These are phyloP conservation scores for Camarhynchus parvulus DNA, from an alignment of 2,113 vertebrate genomes.

Conservation along the genomic window DNA sequence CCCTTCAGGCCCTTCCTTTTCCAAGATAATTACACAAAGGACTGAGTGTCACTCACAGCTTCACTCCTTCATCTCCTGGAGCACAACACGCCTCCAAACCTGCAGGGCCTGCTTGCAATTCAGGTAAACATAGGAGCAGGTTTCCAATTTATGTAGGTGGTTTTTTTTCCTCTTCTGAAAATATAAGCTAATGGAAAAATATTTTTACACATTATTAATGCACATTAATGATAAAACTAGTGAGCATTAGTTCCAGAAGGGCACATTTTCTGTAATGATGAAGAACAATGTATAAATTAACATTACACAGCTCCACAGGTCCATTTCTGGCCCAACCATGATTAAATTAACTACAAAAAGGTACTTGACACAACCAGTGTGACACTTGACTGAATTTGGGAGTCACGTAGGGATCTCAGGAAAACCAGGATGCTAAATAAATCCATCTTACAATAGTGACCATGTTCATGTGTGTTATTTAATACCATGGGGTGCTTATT, in stretches of 20 bases:
- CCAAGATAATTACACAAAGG: neutral
- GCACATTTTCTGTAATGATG: conserved; percentile 5
- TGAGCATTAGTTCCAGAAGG: conserved; percentile 8
- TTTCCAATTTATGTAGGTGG: neutral
- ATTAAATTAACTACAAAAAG: conserved; percentile 45
- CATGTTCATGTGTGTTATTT: neutral
- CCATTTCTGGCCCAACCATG: conserved; percentile 15
- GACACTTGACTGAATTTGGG: neutral
- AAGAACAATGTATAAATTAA: neutral
- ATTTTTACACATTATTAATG: conserved; percentile 10
- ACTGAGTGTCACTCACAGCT: neutral
- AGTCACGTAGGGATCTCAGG: neutral
- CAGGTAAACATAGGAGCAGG: neutral
- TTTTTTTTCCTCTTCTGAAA: neutral
- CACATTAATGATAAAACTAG: neutral
- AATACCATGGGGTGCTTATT: neutral
- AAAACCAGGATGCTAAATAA: neutral
- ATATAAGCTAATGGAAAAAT: neutral
- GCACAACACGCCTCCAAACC: neutral
- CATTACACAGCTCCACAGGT: neutral
- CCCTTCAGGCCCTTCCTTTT: neutral
- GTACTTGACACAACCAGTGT: neutral
- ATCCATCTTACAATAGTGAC: neutral
- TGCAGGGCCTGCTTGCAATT: neutral
- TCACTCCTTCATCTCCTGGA: neutral